These are phyloP conservation scores for Lamproptera curius DNA, from an alignment of 2,888 invertebrate genomes.

Conservation along the genomic window DNA sequence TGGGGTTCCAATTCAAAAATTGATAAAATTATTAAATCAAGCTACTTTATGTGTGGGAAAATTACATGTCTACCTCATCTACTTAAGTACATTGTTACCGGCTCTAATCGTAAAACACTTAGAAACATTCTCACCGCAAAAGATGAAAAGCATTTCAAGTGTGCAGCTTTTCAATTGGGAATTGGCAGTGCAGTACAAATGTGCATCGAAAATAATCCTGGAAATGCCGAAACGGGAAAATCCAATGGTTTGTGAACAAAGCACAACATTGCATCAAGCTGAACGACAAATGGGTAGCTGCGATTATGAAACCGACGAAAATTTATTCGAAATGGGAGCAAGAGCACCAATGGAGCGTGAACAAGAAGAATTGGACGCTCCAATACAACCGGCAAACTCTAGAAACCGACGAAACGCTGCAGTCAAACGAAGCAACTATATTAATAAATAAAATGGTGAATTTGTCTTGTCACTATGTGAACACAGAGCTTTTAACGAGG, in stretches of 20 bases:
- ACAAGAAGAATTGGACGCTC: not conserved
- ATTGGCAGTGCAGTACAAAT: not conserved
- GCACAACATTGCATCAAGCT: not conserved
- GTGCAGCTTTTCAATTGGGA: conserved; percentile 19
- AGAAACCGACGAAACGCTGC: not conserved
- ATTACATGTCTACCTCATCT: not conserved
- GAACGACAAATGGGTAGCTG: not conserved
- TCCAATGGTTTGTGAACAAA: not conserved
- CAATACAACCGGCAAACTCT: not conserved
- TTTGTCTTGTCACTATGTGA: conserved; percentile 21
- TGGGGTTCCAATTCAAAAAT: not conserved
- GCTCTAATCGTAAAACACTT: conserved; percentile 16
- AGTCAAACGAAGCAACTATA: not conserved
- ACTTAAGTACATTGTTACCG: not conserved
- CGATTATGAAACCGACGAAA: not conserved
- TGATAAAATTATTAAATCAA: not conserved
- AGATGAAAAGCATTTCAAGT: conserved; percentile 15
- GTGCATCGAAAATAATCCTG: not conserved
- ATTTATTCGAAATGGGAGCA: not conserved
- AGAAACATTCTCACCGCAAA: conserved; percentile 19
- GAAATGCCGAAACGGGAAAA: not conserved
- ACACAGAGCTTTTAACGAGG: conserved; percentile 24
- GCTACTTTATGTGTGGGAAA: not conserved
- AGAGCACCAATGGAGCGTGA: not conserved
- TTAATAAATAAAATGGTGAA: conserved; percentile 11